Percentiles rank a stretch among this genome's conserved stretches.
phyloP scores from a whole-genome alignment of 2,113 vertebrate species.

The Mesembrinibis cayennensis region DNA sequence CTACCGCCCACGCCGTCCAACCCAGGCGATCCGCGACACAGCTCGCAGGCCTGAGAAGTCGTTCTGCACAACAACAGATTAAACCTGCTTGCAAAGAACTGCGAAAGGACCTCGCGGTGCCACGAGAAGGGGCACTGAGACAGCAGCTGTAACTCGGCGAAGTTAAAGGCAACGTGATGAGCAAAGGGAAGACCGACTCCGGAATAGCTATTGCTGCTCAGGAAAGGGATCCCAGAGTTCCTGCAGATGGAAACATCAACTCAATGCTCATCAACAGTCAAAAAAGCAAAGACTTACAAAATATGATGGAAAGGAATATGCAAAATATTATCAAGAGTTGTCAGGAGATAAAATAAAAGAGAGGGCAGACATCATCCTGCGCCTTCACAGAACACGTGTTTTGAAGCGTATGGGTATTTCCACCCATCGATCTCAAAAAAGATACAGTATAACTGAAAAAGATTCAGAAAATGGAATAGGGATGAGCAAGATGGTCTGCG shows the following conservation, averaged over 20 bases:
- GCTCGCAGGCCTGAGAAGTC: background rate
- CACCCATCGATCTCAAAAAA: background rate
- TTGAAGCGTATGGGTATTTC: background rate
- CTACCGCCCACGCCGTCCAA: background rate
- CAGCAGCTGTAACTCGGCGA: background rate
- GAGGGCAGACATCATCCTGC: background rate
- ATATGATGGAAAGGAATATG: background rate
- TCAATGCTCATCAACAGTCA: background rate
- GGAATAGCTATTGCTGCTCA: background rate
- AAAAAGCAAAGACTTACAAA: background rate
- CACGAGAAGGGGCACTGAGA: too few relatives aligned
- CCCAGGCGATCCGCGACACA: rapidly evolving
- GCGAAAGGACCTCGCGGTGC: background rate
- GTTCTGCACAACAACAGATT: background rate
- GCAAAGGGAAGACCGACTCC: background rate
- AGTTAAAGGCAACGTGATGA: background rate
- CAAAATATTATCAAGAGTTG: background rate
- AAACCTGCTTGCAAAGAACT: background rate
- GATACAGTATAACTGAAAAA: background rate
- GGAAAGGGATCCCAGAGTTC: background rate
- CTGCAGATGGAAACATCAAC: background rate
- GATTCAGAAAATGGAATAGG: background rate
- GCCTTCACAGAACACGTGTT: background rate
- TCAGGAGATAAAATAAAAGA: background rate
- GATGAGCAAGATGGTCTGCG: rapidly evolving